A percentile compares a stretch with the other conserved stretches of the same genome.
These are phyloP conservation scores for Baronia brevicornis DNA, from an alignment of 2,888 invertebrate species.

Conservation along the genomic window DNA sequence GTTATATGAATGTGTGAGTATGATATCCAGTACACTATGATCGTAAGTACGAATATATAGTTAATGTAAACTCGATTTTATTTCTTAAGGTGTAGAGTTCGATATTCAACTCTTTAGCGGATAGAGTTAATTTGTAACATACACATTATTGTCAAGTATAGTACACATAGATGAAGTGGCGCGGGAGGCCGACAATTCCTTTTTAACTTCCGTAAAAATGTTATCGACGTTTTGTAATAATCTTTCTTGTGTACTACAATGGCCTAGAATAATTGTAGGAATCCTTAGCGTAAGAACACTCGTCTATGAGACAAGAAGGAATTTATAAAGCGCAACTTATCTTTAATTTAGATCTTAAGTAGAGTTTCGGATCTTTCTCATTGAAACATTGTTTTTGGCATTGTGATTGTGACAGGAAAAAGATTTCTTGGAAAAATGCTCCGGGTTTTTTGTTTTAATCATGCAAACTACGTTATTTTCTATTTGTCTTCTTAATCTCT, in stretches of 20 bases:
- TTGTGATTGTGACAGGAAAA: no score
- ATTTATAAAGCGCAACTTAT: constrained; percentile 33
- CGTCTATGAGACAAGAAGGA: constrained; percentile 46
- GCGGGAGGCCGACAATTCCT: neutral
- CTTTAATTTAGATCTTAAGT: constrained; percentile 10
- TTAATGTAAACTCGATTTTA: constrained; percentile 24
- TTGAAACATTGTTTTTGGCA: constrained; percentile 21
- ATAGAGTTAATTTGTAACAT: constrained; percentile 20
- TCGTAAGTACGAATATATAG: constrained; percentile 11
- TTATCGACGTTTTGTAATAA: no score
- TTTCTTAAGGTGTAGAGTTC: constrained; percentile 31
- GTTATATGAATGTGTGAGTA: constrained; percentile 5
- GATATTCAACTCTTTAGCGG: constrained; percentile 23
- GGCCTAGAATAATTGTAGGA: constrained; percentile 8
- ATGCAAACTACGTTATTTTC: no score
- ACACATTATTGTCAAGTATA: constrained; percentile 30
- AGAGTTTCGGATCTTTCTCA: constrained; percentile 17
- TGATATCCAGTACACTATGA: constrained; percentile 22
- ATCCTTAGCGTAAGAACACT: constrained; percentile 13
- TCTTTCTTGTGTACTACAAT: constrained; percentile 3
- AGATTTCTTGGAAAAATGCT: no score
- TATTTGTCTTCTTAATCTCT: no score
- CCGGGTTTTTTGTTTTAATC: no score
- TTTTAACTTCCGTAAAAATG: neutral
- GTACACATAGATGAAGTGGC: constrained; percentile 25